These are phyloP conservation scores for Amphiprion clarkii DNA, from an alignment of 2,797 vertebrate genomes.

Conservation along the genomic window DNA sequence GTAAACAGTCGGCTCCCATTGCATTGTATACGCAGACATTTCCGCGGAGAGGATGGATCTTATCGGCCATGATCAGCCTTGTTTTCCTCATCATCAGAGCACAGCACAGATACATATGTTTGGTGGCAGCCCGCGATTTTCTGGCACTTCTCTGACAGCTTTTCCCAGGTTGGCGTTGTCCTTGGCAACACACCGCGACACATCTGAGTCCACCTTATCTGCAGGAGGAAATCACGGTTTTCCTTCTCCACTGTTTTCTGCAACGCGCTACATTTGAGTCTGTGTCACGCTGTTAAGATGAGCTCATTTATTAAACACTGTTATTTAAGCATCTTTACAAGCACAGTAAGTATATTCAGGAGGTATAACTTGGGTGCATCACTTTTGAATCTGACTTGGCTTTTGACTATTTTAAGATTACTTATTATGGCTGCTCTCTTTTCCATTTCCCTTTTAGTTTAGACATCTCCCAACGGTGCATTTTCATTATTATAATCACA, in stretches of 20 bases:
- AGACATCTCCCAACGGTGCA: neutral
- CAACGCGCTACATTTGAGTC: conserved; percentile 1
- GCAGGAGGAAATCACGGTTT: conserved; percentile 13
- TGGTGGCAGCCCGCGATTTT: conserved; percentile 32
- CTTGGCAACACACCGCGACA: conserved; percentile 48
- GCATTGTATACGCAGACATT: conserved; percentile 17
- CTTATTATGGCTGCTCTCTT: neutral
- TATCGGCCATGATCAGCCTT: conserved; percentile 41
- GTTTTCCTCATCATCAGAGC: conserved; percentile 46
- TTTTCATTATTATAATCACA: neutral
- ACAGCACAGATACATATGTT: conserved; percentile 45
- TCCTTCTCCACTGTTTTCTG: conserved; percentile 12
- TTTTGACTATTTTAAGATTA: neutral
- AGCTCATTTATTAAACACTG: neutral
- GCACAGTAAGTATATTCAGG: neutral
- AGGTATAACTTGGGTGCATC: neutral
- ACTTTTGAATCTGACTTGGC: neutral
- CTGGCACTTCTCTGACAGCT: conserved; percentile 57
- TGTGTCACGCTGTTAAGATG: neutral
- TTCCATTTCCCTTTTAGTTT: conserved; percentile 1
- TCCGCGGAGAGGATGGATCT: conserved; percentile 53
- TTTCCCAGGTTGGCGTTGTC: conserved; percentile 49
- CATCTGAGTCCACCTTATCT: conserved; percentile 46
- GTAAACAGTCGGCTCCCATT: conserved; percentile 20
- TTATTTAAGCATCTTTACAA: neutral